Evolutionary conservation across 2,888 invertebrate genomes (phyloP), one percentile per base, ranked within the genome.

Genomic region (Chrysotoxum bicinctum): DNA sequence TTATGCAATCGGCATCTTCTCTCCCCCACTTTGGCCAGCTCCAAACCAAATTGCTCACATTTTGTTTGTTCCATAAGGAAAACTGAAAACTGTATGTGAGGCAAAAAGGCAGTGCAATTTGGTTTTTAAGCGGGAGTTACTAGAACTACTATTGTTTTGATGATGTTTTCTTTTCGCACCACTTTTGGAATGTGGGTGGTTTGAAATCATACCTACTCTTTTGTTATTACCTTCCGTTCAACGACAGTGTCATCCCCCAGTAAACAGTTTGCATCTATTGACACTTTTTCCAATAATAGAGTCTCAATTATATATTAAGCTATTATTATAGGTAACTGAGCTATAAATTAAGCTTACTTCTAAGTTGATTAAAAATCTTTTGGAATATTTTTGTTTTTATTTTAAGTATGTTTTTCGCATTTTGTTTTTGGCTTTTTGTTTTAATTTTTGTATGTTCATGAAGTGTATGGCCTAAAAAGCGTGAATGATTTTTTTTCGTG

Each of bases 1-100:
- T 80, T 85, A 85, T 81, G 85, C 85, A 85, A 85, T 81, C 80
- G 72, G 35, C 69, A 58, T 76, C 75, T 72, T 78, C 69, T 64
- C 68, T 66, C 72, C 76, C 43, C 52, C 26, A 58, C 69, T 35
- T 83, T 23, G 21, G 60, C 60, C 48, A 23, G 40, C 45, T 23
- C 21, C 35, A 54, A 30, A n/a, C 21, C n/a, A 35, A 26, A 40
- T 69, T 70, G 62, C 37, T 12, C 58, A 62, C 74, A 75, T 79
- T 75, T 74, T 64, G 64, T 62, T 69, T 26, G 6, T 26, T 75
- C 35, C 40, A 50, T 48, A 54, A 50, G 9, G 3, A 45, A 56
- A 73, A 52, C 19, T 79, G 3, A 45, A 56, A 73, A 52, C 19
- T 79, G 32, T 81, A 48, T 56, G 43, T 54, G 37, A 48, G 52